These are phyloP conservation scores for Hoplodrina ambigua DNA, from an alignment of 2,888 invertebrate species.

Conservation along the genomic window DNA sequence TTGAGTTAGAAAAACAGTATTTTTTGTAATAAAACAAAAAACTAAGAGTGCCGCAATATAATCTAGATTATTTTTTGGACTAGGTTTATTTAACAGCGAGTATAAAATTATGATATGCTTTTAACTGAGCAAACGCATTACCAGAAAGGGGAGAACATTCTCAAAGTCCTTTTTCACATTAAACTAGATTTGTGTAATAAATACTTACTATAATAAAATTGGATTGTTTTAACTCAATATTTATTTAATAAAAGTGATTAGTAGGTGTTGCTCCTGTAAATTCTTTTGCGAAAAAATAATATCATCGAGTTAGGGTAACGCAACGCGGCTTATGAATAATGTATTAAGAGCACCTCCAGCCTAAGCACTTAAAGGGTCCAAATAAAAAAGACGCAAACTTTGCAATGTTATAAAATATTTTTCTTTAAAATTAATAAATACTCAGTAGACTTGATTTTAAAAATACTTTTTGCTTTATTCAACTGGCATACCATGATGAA, in stretches of 20 bases:
- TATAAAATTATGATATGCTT: not conserved
- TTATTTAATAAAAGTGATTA: slow-evolving; percentile 52
- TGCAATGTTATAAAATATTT: slow-evolving; percentile 39
- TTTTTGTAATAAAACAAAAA: slow-evolving; percentile 38
- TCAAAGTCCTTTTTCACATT: not conserved
- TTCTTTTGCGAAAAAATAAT: slow-evolving; percentile 51
- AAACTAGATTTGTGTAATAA: not conserved
- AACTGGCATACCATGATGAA: not conserved
- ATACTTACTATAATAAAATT: slow-evolving; percentile 2
- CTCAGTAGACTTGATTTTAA: slow-evolving; percentile 20
- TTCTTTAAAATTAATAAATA: slow-evolving; percentile 49
- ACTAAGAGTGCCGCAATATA: not conserved
- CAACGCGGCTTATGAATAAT: slow-evolving; percentile 63
- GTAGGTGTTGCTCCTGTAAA: slow-evolving; percentile 38
- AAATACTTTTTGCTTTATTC: slow-evolving; percentile 40
- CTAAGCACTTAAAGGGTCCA: slow-evolving; percentile 60
- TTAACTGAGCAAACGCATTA: not conserved
- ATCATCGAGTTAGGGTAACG: slow-evolving; percentile 53
- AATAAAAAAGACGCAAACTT: slow-evolving; percentile 61
- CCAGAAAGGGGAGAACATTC: not conserved
- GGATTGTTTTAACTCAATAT: slow-evolving; percentile 30
- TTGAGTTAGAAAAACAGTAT: slow-evolving; percentile 16
- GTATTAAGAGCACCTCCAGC: slow-evolving; percentile 62
- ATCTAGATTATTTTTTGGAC: not conserved
- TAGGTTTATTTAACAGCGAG: not conserved